These are phyloP conservation scores for Meiosimyza platycephala DNA, from an alignment of 2,888 invertebrate species.

Conservation along the genomic window DNA sequence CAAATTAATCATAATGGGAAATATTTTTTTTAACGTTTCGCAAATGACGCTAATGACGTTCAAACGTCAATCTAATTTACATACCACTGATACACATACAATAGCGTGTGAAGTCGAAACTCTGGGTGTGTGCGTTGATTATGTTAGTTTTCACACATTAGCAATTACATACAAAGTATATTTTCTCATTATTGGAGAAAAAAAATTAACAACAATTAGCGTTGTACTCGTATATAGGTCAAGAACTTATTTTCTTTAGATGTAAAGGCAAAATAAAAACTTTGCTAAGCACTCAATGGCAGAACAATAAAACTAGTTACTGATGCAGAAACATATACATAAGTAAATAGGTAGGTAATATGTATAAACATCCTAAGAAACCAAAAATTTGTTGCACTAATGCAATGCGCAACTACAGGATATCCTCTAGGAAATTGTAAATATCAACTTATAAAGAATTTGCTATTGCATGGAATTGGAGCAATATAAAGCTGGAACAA, in stretches of 20 bases:
- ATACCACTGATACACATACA: not conserved
- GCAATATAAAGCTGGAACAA: conserved; percentile 1
- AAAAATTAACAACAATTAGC: conserved; percentile 8
- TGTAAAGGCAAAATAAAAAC: not conserved
- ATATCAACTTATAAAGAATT: too few relatives aligned
- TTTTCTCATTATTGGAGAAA: too few relatives aligned
- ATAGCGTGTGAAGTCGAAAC: too few relatives aligned
- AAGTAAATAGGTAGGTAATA: too few relatives aligned
- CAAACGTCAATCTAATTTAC: conserved; percentile 2
- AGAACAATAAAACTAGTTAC: too few relatives aligned
- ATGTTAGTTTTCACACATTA: conserved; percentile 11
- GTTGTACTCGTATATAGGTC: not conserved
- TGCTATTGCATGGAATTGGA: not conserved
- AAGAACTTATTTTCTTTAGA: not conserved
- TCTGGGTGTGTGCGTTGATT: conserved; percentile 3
- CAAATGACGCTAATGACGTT: conserved; percentile 9
- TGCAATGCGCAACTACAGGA: not conserved
- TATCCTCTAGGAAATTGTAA: not conserved
- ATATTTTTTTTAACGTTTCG: not conserved
- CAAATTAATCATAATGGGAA: not conserved
- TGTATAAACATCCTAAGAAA: too few relatives aligned
- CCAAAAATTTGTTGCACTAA: not conserved
- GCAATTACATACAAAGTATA: not conserved
- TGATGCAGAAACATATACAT: too few relatives aligned
- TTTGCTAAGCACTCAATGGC: too few relatives aligned